Percentiles rank a stretch among this genome's conserved stretches.
phyloP scores from a whole-genome alignment of 2,888 invertebrate species.

The Lasioglossum leucozonium region DNA sequence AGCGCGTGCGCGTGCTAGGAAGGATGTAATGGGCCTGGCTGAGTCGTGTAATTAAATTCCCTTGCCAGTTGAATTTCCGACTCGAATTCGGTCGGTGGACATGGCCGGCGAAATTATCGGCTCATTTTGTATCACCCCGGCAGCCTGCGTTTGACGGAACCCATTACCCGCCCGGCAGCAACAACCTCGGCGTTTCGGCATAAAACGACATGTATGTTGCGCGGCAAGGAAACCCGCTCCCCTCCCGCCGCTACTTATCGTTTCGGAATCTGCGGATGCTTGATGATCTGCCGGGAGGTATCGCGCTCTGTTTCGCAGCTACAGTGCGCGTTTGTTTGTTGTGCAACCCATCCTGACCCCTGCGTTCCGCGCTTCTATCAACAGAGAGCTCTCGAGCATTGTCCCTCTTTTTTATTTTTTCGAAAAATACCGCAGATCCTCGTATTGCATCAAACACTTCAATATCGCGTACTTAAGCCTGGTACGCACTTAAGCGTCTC shows the following conservation, averaged over 20 bases:
- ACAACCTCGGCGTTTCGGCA: slow-evolving; percentile 14
- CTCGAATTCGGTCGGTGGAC: slow-evolving; percentile 29
- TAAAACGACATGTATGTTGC: slow-evolving; percentile 1
- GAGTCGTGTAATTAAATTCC: slow-evolving; percentile 39
- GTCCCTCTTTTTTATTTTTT: neutral
- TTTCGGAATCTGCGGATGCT: neutral
- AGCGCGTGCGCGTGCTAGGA: neutral
- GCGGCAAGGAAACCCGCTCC: slow-evolving; percentile 18
- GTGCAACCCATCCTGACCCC: neutral
- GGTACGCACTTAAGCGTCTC: no score
- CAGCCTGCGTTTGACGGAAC: slow-evolving; percentile 37
- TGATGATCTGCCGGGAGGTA: neutral
- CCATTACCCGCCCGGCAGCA: slow-evolving; percentile 43
- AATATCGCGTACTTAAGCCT: neutral
- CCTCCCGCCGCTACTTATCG: slow-evolving; percentile 25
- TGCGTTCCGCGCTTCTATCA: neutral
- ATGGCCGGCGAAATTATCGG: slow-evolving; percentile 46
- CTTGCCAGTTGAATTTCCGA: slow-evolving; percentile 24
- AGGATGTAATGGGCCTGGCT: neutral
- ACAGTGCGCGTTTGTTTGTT: neutral
- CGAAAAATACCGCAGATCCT: neutral
- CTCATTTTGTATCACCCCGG: slow-evolving; percentile 39
- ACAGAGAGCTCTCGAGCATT: neutral
- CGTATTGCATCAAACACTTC: neutral
- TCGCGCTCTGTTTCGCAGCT: neutral